Percentiles rank a stretch among this genome's conserved stretches.
phyloP scores from a whole-genome alignment of 1,140 invertebrate species.

The Rhagoletis zephyria region DNA sequence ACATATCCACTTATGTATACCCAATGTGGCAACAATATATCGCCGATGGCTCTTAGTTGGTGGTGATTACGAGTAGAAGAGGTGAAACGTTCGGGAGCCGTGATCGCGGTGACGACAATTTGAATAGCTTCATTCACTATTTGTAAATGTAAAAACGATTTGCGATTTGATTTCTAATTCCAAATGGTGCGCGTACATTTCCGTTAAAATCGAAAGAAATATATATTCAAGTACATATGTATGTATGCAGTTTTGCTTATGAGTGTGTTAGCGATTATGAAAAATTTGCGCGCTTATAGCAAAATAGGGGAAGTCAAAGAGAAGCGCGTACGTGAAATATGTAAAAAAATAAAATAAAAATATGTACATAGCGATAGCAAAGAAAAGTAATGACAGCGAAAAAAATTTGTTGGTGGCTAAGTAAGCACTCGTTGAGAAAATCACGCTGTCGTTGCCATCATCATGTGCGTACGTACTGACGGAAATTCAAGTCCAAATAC shows the following conservation, averaged over 20 bases:
- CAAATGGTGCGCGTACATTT: slow-evolving; percentile 53
- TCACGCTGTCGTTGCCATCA: slow-evolving; percentile 3
- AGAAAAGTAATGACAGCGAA: neutral
- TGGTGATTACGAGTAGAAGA: neutral
- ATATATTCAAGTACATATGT: neutral
- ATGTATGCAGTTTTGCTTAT: neutral
- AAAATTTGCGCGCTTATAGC: slow-evolving; percentile 6
- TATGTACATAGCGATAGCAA: neutral
- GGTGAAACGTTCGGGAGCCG: neutral
- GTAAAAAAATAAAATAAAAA: neutral
- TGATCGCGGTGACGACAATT: slow-evolving; percentile 32
- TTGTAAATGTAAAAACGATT: slow-evolving; percentile 30
- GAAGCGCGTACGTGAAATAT: neutral
- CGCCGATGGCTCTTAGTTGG: neutral
- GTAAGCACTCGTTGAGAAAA: neutral
- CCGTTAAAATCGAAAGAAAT: slow-evolving; percentile 46
- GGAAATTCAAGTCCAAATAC: slow-evolving; percentile 42
- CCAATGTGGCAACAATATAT: neutral
- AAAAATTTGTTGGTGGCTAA: neutral
- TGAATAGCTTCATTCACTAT: slow-evolving; percentile 49
- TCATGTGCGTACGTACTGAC: neutral
- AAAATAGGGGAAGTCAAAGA: slow-evolving; percentile 17
- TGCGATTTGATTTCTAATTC: slow-evolving; percentile 54
- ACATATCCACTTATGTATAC: neutral
- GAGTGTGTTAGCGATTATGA: neutral